Base-by-base conservation (phyloP, 1,140 invertebrate species). In the Diorhabda carinulata region DNA sequence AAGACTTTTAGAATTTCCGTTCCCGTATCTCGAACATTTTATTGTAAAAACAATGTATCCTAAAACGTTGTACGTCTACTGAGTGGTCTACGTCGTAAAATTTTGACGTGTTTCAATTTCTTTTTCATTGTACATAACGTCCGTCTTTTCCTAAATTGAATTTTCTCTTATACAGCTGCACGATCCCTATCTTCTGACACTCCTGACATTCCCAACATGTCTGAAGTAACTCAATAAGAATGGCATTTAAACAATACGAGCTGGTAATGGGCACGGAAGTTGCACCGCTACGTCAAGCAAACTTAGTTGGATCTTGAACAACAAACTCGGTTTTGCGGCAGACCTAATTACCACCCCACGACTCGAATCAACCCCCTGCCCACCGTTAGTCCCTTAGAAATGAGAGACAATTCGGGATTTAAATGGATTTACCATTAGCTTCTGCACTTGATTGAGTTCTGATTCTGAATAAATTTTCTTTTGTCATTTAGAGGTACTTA, bases 181-280 rank as follows among this genome's bases (percentile, higher is more conserved):
- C 47, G 47, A 52, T 52, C 47, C 47, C 61, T 43, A 44, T 43
- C 61, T 44, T 43, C 42, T 44, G 61, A 10, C 61, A 62, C 43
- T 61, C 42, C 59, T 61, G 59, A 61, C 59, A 3, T 61, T 61
- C 10, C 41, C 61, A 52, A 52, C 47, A 41, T 43, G n/a, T 62
- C 43, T 6, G 10, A 4, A 67, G 58, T 70, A 70, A 70, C 60
- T 70, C 61, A 57, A 70, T 70, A 63, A 45, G 64, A 70, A 70
- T 70, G 60, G 69, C 64, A 70, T 66, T 70, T 70, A 70, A 65
- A 70, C 64, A 70, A 70, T 70, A 70, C 52, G 64, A 70, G 62
- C 66, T 60, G 62, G 69, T 66, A 60, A 60, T 60, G 44, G 69
- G 59, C 61, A 61, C 64, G 42, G 64, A 70, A 59, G 63, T 70